A percentile compares a stretch with the other conserved stretches of the same genome.
Evolutionary conservation across 1,140 invertebrate species (phyloP).

Genomic region (Psix sp.): DNA sequence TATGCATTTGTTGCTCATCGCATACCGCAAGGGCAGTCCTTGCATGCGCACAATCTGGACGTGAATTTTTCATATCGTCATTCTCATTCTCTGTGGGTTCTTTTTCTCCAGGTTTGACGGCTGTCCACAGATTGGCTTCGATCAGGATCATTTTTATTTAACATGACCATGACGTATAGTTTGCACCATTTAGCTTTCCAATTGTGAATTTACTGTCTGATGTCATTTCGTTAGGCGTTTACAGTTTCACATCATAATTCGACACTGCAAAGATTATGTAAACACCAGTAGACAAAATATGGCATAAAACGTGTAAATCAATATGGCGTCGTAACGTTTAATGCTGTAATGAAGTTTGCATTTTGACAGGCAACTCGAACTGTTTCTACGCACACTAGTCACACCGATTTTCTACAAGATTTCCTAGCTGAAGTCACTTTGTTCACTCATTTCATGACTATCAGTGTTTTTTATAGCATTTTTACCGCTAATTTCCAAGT

Average conservation of each 20-base stretch:
- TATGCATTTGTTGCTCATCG: constrained; percentile 28
- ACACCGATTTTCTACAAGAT: background rate
- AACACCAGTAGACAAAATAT: background rate
- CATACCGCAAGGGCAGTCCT: constrained; percentile 18
- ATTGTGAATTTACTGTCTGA: constrained; percentile 18
- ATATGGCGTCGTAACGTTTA: constrained; percentile 13
- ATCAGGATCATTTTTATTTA: constrained; percentile 34
- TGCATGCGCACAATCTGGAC: constrained; percentile 13
- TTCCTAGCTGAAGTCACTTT: background rate
- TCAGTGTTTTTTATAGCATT: too few species aligned
- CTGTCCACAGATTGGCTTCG: constrained; percentile 17
- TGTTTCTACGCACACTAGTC: background rate
- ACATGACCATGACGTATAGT: constrained; percentile 29
- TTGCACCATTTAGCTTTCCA: constrained; percentile 31
- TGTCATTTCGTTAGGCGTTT: constrained; percentile 2
- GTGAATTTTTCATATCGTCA: constrained; percentile 2
- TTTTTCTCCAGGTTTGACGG: constrained; percentile 19
- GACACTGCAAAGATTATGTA: background rate
- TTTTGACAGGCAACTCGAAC: constrained; percentile 1
- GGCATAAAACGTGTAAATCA: background rate
- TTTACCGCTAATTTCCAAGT: background rate
- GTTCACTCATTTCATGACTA: background rate
- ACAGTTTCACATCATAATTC: constrained; percentile 1
- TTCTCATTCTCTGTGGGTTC: constrained; percentile 6
- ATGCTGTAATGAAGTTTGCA: constrained; percentile 8